These are phyloP conservation scores for Microplitis deprimator DNA, from an alignment of 2,888 invertebrate genomes.

Conservation along the genomic window DNA sequence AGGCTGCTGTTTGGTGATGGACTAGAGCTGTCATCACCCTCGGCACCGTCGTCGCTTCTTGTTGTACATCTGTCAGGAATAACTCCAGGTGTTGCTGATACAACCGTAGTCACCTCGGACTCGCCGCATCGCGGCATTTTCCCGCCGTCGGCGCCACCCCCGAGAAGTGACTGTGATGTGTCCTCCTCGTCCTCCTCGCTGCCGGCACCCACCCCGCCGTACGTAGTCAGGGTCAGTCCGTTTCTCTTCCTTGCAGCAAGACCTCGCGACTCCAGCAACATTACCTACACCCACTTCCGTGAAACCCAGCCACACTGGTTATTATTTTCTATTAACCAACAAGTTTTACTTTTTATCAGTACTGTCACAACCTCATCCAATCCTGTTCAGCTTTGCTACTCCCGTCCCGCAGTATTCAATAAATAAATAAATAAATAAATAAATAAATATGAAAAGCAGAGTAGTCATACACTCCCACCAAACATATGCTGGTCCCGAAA, in stretches of 20 bases:
- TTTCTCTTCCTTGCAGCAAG: slow-evolving; percentile 70
- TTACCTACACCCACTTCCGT: slow-evolving; percentile 58
- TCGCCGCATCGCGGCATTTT: slow-evolving; percentile 72
- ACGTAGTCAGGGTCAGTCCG: slow-evolving; percentile 70
- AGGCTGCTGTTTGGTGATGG: slow-evolving; percentile 68
- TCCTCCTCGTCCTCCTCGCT: slow-evolving; percentile 80
- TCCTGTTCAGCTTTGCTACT: no score
- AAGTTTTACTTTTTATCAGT: slow-evolving; percentile 8
- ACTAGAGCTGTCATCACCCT: slow-evolving; percentile 76
- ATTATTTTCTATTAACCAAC: slow-evolving; percentile 16
- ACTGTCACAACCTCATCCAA: background rate
- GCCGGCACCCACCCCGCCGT: slow-evolving; percentile 71
- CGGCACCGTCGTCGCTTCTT: slow-evolving; percentile 61
- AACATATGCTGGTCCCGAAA: no score
- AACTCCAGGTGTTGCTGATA: slow-evolving; percentile 65
- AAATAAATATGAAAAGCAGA: no score
- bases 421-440: no score
- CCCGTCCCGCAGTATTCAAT: no score
- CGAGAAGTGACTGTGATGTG: slow-evolving; percentile 59
- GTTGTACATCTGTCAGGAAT: slow-evolving; percentile 67
- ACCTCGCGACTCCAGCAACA: slow-evolving; percentile 71
- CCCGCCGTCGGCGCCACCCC: slow-evolving; percentile 61
- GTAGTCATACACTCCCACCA: no score
- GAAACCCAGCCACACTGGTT: slow-evolving; percentile 71
- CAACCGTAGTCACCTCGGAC: slow-evolving; percentile 63